These are phyloP conservation scores for Rousettus leschenaultii DNA, from an alignment of 2,113 vertebrate genomes.

Conservation along the genomic window DNA sequence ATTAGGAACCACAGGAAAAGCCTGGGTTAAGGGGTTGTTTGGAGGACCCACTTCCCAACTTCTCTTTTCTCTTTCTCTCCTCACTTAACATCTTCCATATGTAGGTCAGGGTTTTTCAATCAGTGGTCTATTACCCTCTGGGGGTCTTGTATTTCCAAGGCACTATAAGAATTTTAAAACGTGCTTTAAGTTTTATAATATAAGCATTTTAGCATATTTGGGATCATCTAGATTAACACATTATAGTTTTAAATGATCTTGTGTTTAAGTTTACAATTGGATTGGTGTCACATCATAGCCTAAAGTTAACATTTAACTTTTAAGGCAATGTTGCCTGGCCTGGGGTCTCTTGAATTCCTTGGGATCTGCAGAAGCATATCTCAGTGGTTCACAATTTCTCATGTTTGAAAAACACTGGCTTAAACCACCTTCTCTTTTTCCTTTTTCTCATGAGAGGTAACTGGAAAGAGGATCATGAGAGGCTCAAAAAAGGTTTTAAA, in stretches of 20 bases:
- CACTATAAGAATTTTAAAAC: neutral
- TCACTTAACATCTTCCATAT: neutral
- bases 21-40: neutral
- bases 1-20: neutral
- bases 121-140: neutral
- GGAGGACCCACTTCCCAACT: neutral
- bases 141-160: neutral
- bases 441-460: neutral
- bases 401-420: neutral
- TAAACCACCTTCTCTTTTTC: neutral
- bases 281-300: neutral
- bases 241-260: conserved; percentile 7
- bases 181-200: neutral
- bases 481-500: neutral
- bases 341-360: neutral
- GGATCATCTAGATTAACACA: neutral
- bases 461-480: neutral
- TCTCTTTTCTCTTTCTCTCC: neutral
- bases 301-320: conserved; percentile 17
- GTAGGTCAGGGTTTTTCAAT: neutral
- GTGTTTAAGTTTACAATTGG: neutral
- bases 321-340: neutral
- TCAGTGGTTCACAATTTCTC: neutral
- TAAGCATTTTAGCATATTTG: neutral
- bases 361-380: neutral